These are phyloP conservation scores for Matsumurasca onukii DNA, from an alignment of 1,140 invertebrate genomes.

Conservation along the genomic window DNA sequence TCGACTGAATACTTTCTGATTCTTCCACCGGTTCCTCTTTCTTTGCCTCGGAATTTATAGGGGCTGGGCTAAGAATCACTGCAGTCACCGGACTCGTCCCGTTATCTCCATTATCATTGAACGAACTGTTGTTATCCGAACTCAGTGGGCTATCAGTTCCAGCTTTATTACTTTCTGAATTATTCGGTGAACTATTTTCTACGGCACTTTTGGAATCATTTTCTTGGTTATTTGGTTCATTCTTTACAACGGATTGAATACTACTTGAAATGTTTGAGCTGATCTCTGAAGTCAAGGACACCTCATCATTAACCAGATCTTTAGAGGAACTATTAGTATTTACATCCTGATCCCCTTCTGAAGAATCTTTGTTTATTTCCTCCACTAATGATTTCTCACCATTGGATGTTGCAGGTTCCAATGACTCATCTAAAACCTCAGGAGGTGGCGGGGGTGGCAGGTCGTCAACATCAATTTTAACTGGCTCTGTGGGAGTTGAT, in stretches of 20 bases:
- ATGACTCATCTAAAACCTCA: background rate
- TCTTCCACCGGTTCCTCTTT: background rate
- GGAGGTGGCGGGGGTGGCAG: slow-evolving; percentile 5
- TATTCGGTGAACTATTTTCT: slow-evolving; percentile 9
- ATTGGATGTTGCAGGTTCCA: background rate
- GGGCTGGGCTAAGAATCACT: background rate
- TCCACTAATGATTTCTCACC: background rate
- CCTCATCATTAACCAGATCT: background rate
- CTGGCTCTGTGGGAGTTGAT: background rate
- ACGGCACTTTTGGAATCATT: background rate
- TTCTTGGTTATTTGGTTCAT: background rate
- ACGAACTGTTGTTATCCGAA: slow-evolving; percentile 11
- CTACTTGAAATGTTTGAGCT: background rate
- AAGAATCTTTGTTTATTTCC: background rate
- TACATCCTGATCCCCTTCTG: background rate
- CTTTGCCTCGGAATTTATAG: background rate
- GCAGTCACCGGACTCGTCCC: slow-evolving; percentile 1
- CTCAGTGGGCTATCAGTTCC: slow-evolving; percentile 4
- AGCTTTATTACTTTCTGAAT: background rate
- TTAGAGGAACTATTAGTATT: background rate
- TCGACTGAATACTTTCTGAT: background rate
- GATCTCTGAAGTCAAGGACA: background rate
- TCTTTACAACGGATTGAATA: background rate
- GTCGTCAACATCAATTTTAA: background rate
- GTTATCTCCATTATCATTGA: slow-evolving; percentile 12